Conservation (phyloP, 92 coral and sea anemone genomes). For the Palythoa grandis region DNA sequence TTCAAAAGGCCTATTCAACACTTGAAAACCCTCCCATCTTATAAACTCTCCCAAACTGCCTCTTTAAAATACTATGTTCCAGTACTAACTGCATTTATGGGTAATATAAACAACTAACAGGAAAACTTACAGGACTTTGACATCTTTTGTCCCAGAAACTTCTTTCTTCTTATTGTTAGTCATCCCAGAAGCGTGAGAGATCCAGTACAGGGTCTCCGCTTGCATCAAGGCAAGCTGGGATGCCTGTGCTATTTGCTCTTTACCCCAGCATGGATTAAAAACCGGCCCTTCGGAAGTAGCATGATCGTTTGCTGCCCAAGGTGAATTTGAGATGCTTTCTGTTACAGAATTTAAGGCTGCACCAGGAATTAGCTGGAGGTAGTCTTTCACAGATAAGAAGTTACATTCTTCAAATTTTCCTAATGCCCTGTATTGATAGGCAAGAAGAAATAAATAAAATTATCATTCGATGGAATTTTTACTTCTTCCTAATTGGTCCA, state of each 20-base stretch:
- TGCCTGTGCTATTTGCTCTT: constrained; percentile 75
- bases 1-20: no score
- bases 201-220: constrained; percentile 86
- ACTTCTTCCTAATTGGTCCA: no score
- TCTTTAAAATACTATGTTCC: no score
- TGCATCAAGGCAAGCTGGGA: constrained; percentile 86
- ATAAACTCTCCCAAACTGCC: no score
- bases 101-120: background rate
- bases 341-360: constrained; percentile 86
- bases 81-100: background rate
- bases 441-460: background rate
- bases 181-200: constrained; percentile 57
- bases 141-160: constrained; percentile 62
- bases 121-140: constrained; percentile 69
- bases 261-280: constrained; percentile 87
- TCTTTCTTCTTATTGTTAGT: constrained; percentile 60
- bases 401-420: constrained; percentile 91
- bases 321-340: constrained; percentile 81
- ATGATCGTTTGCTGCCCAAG: constrained; percentile 74
- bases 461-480: no score
- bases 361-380: constrained; percentile 90
- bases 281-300: constrained; percentile 65
- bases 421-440: constrained; percentile 67
- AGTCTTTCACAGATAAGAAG: constrained; percentile 78
- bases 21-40: no score